Evolutionary conservation across 2,113 vertebrate genomes (phyloP), one percentile per base, ranked within the genome.

Genomic region (Entelurus aequoreus): DNA sequence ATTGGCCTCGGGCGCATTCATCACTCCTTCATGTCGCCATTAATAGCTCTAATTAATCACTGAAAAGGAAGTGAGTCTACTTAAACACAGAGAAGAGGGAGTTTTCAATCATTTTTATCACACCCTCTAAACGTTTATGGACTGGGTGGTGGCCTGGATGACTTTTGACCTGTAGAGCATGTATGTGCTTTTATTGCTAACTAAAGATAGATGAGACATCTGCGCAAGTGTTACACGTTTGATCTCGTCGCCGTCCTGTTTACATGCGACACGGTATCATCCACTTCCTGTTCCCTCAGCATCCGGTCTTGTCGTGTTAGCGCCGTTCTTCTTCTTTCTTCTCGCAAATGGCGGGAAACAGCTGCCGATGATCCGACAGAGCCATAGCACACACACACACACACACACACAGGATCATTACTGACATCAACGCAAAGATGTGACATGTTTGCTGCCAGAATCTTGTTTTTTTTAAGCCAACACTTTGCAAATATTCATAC

Each of bases 291-390:
- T 60, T 60, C 44, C 35, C 13, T 14, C 35, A 13, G 15, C 5
- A 6, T 21, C 13, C 7, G 16, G 13, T 13, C 10, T 11, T 13
- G 40, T 62, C 49, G n/a, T 38, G 8, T 35, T 42, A 8, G n/a
- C 10, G 55, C 19, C 16, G 6, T 51, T 38, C 40, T 49, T 47
- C 51, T 46, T 37, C 16, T 37, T 55, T 49, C 16, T 13, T 51
- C 49, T 63, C 57, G 9, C 13, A 56, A 47, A 8, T 16, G 4
- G 16, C 35, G 50, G 59, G 81, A 59, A 56, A 66, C 87, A 86
- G 86, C 75, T 84, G 83, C 75, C 72, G n/a, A 0, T 65, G 77
- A 68, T 73, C 54, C 66, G 69, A 66, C 58, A 69, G 62, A 78
- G 71, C 63, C 80, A 81, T 71, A 80, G 68, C 75, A 63, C 66